Conservation (phyloP, 1,140 invertebrate species). For the Coenobita brevimanus region DNA sequence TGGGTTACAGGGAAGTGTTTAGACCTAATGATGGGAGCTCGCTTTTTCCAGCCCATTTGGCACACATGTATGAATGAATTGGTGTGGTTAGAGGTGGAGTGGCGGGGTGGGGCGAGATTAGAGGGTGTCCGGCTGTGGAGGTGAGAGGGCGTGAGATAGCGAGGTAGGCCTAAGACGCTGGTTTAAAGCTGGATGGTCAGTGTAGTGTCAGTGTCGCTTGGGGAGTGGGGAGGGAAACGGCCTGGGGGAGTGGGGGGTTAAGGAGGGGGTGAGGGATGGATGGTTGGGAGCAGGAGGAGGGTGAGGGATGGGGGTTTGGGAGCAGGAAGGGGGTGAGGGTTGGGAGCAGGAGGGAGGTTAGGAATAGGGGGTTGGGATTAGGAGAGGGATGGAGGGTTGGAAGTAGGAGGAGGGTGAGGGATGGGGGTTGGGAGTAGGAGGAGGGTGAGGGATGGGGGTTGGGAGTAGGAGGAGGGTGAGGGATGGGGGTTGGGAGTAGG, state of each 20-base stretch:
- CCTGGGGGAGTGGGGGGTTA: not conserved
- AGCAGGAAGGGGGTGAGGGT: not conserved
- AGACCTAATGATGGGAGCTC: too few species aligned
- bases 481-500: not conserved
- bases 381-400: not conserved
- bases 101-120: too few species aligned
- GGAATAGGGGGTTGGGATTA: not conserved
- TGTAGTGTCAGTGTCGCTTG: not conserved
- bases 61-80: too few species aligned
- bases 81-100: too few species aligned
- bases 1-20: too few species aligned
- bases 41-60: too few species aligned
- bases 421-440: not conserved
- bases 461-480: not conserved
- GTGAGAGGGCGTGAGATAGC: not conserved
- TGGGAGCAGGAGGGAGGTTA: not conserved
- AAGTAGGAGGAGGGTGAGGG: not conserved
- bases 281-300: not conserved
- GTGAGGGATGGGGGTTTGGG: not conserved
- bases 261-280: not conserved
- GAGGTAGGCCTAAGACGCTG: not conserved
- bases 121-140: not conserved
- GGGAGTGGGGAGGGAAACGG: not conserved
- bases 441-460: not conserved
- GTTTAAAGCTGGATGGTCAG: slow-evolving; percentile 39